Base-by-base conservation (phyloP, 2,113 vertebrate genomes). In the Micronycteris hirsuta region DNA sequence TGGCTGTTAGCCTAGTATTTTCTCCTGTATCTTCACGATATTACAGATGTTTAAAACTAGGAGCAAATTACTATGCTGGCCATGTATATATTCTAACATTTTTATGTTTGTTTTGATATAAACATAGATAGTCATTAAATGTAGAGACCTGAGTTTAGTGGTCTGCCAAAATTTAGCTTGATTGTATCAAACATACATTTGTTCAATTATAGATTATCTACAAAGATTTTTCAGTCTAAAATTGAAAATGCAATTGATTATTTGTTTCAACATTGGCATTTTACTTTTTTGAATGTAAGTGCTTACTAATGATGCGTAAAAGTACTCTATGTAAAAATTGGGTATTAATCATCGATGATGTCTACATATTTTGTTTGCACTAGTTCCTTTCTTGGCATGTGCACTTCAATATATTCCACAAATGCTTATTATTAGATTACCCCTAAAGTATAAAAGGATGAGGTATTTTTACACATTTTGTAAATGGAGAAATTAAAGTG, bases 61-160 rank as follows among this genome's bases (percentile, higher is more conserved):
- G 92, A 96, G 54, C 94, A 43, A 43, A 43, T 8, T 4, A 43
- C 5, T 43, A 43, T 43, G 43, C 43, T 43, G 43, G 43, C 4
- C 43, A 8, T 43, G 26, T 45, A 33, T n/a, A 14, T 61, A 16
- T 19, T 80, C 70, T 80, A 96, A 80, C 0, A 0, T 82, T 94
- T 98, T 88, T 89, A 61, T 97, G 24, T 94, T 95, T 22, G n/a
- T 91, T 97, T 91, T 93, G 61, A 45, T 94, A 89, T 80, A 93
- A 65, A 80, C 45, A 67, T 94, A 93, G 90, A 78, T 61, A 74
- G 14, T 89, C 17, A 91, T 86, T 96, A 86, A 95, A 49, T 94
- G 58, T 41, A 92, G 82, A 92, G 83, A 92, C 43, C 63, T 70
- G 78, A 91, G 36, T 95, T 90, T 78, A 86, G 43, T 97, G 26